phyloP scores from a whole-genome alignment of 2,113 vertebrate genomes.

The Poecilia latipinna region DNA sequence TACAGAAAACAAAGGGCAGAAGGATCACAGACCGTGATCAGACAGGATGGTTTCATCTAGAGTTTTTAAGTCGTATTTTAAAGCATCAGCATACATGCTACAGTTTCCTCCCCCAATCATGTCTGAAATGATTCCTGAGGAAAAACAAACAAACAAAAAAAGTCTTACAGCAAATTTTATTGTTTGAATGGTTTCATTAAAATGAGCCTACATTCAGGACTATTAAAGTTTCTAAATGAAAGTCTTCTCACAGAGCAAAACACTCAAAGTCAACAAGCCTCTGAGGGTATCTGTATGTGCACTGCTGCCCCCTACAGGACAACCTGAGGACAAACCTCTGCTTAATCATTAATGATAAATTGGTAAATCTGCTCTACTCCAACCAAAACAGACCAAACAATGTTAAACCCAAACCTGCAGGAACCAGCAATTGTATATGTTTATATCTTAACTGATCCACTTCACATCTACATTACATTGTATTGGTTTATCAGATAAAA shows the following conservation, averaged over 20 bases:
- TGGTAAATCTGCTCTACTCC: background rate
- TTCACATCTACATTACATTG: no score
- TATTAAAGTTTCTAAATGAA: background rate
- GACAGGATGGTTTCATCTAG: conserved; percentile 13
- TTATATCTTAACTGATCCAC: no score
- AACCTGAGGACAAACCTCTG: background rate
- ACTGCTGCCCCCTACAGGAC: background rate
- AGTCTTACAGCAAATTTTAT: background rate
- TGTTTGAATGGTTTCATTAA: background rate
- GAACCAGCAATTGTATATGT: background rate
- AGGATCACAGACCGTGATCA: conserved; percentile 45
- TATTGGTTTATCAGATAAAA: no score
- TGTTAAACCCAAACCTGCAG: background rate
- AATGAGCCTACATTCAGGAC: background rate
- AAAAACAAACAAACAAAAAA: background rate
- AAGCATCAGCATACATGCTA: background rate
- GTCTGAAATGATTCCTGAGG: no score
- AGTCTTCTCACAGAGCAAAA: background rate
- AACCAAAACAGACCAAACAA: no score
- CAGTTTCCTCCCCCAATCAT: background rate
- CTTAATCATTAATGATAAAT: background rate
- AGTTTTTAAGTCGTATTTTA: background rate
- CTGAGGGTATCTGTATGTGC: background rate
- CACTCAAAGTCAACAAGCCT: background rate
- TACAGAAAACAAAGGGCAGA: conserved; percentile 14